phyloP scores from a whole-genome alignment of 2,113 vertebrate genomes.

The Stegastes partitus region DNA sequence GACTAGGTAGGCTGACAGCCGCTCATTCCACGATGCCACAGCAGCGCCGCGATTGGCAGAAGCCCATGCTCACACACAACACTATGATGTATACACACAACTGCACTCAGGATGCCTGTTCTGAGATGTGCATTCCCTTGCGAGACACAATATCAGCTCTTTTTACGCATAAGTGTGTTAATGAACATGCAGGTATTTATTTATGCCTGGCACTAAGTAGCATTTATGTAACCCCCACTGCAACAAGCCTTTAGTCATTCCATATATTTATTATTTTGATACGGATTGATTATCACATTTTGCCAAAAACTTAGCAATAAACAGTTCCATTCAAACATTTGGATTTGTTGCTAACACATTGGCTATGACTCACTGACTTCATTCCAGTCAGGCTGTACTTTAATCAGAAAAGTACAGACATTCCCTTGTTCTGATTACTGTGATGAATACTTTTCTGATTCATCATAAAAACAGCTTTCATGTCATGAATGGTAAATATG shows the following conservation, averaged over 20 bases:
- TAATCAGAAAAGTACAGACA: background rate
- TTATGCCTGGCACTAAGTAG: background rate
- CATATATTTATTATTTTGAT: no score
- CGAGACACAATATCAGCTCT: constrained; percentile 16
- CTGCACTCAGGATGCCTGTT: constrained; percentile 21
- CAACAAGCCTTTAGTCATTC: no score
- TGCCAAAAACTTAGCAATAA: constrained; percentile 5
- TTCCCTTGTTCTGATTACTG: background rate
- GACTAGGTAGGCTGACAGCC: constrained; percentile 62
- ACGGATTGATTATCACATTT: background rate
- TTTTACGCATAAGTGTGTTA: constrained; percentile 25
- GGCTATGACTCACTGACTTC: background rate
- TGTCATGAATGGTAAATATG: background rate
- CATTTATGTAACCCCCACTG: background rate
- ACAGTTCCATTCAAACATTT: background rate
- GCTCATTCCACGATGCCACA: constrained; percentile 72
- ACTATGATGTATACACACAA: constrained; percentile 43
- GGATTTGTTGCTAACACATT: background rate
- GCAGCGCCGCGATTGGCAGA: constrained; percentile 32
- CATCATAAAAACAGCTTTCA: background rate
- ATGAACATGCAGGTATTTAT: constrained; percentile 26
- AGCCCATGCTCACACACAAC: constrained; percentile 68
- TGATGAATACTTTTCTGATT: background rate
- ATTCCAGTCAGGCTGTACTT: no score
- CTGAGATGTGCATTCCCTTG: constrained; percentile 11